These are phyloP conservation scores for Drosophila setifemur DNA, from an alignment of 1,140 invertebrate species.

Conservation along the genomic window DNA sequence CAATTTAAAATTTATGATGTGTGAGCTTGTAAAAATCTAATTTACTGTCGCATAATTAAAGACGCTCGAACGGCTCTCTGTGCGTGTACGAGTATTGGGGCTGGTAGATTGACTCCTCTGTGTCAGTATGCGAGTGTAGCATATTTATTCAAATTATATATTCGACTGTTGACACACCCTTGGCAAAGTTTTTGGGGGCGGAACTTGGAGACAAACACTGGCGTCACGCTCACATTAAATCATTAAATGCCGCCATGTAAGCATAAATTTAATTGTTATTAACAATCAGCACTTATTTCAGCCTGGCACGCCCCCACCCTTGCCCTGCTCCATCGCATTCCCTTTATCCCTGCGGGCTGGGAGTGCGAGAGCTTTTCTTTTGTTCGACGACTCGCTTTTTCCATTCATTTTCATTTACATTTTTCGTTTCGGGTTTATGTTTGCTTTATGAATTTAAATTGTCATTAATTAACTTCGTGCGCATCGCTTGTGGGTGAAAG, in stretches of 20 bases:
- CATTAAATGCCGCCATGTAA: slow-evolving; percentile 78
- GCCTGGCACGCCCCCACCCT: not conserved
- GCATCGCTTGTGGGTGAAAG: not conserved
- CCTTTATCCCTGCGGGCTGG: not conserved
- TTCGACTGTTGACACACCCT: slow-evolving; percentile 42
- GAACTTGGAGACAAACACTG: slow-evolving; percentile 28
- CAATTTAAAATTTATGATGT: slow-evolving; percentile 81
- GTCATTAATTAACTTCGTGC: slow-evolving; percentile 74
- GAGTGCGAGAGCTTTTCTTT: slow-evolving; percentile 51
- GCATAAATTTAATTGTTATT: slow-evolving; percentile 81
- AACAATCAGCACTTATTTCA: slow-evolving; percentile 73
- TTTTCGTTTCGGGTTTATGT: slow-evolving; percentile 69
- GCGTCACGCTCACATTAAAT: slow-evolving; percentile 67
- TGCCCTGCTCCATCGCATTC: not conserved
- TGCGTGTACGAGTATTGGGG: slow-evolving; percentile 4
- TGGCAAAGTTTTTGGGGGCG: slow-evolving; percentile 17
- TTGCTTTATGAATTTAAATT: slow-evolving; percentile 81
- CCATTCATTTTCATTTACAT: slow-evolving; percentile 79
- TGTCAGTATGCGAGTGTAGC: slow-evolving; percentile 13
- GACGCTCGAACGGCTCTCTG: slow-evolving; percentile 26
- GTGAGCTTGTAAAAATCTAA: slow-evolving; percentile 78
- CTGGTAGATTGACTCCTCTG: too few relatives aligned
- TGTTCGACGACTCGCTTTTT: slow-evolving; percentile 52
- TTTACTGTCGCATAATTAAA: slow-evolving; percentile 76
- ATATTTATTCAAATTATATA: slow-evolving; percentile 55